A percentile compares a stretch with the other conserved stretches of the same genome.
phyloP scores from a whole-genome alignment of 2,113 vertebrate genomes.

The Ciconia maguari region DNA sequence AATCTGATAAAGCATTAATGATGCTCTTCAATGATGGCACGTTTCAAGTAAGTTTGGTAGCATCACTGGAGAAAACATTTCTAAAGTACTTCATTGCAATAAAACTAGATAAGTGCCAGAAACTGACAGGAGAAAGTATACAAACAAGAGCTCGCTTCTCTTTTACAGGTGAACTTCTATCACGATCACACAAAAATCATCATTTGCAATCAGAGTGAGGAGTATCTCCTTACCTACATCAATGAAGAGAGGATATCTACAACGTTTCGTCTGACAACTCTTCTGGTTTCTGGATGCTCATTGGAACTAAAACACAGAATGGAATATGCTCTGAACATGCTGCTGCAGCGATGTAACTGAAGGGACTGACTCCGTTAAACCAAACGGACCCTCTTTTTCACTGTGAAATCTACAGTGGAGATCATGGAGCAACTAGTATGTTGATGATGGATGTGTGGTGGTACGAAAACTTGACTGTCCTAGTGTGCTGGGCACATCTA shows the following conservation, averaged over 20 bases:
- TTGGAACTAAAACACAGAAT: slow-evolving; percentile 88
- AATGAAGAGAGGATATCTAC: slow-evolving; percentile 94
- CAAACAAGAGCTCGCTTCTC: background rate
- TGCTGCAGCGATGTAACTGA: slow-evolving; percentile 91
- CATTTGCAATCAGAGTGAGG: slow-evolving; percentile 89
- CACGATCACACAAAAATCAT: slow-evolving; percentile 98
- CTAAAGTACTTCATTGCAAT: background rate
- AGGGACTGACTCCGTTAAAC: slow-evolving; percentile 26
- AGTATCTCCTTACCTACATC: slow-evolving; percentile 95
- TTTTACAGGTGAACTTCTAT: slow-evolving; percentile 93
- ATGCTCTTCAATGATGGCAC: slow-evolving; percentile 99
- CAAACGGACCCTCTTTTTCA: slow-evolving; percentile 54
- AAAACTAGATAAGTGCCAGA: background rate
- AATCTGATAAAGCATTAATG: slow-evolving; percentile 96
- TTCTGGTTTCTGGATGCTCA: slow-evolving; percentile 88
- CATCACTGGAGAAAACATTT: background rate
- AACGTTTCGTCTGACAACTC: slow-evolving; percentile 85
- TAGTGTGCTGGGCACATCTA: slow-evolving; percentile 81
- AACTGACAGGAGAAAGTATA: background rate
- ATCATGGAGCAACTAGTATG: slow-evolving; percentile 60
- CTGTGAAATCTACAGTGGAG: slow-evolving; percentile 73
- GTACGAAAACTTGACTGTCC: slow-evolving; percentile 78
- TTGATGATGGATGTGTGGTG: slow-evolving; percentile 76
- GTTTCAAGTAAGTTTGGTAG: slow-evolving; percentile 86
- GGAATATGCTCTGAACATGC: slow-evolving; percentile 96